Base-by-base conservation (phyloP, 2,113 vertebrate genomes). In the Rhinolophus sinicus region DNA sequence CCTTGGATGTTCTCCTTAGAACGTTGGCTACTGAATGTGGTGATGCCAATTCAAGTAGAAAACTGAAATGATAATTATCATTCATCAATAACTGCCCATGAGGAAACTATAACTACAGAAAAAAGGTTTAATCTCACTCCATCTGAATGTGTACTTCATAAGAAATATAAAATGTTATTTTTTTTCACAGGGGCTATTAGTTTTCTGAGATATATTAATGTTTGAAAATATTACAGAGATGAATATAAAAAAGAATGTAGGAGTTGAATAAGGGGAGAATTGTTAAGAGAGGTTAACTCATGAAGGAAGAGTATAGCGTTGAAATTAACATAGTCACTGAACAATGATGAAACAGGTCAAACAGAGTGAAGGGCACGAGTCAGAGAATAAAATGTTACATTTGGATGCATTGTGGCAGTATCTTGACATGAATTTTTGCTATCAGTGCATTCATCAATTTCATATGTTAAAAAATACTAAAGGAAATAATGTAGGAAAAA, bases 1-100 rank as follows among this genome's bases (percentile, higher is more conserved):
- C 76, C 85, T 94, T 94, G 91, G 86, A 86, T 90, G 50, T 67
- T 73, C 95, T 80, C 97, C 72, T 97, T 77, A 95, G 70, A 95
- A 89, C 10, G 18, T 80, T 7, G 16, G 33, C 38, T 96, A 89
- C 28, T 60, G 35, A 93, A 83, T 47, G 28, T 60, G 77, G 70
- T 73, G 22, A 75, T 82, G 78, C 38, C 88, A 97, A 93, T 67
- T 97, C 81, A 94, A 91, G 73, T 40, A 78, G 67, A 96, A 97
- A 93, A 85, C 6, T 67, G 60, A 97, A 93, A 40, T 76, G 18
- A 93, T 95, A 94, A 95, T 97, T 94, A 91, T n/a, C 38, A 92
- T 77, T 95, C 40, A 96, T 88, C 70, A 96, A 85, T 94, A 95
- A 70, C 35, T 93, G 81, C 60, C 35, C 77, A 90, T 81, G 30